Percentiles rank a stretch among this genome's conserved stretches.
These are phyloP conservation scores for Conistra vaccinii DNA, from an alignment of 2,888 invertebrate genomes.

Conservation along the genomic window DNA sequence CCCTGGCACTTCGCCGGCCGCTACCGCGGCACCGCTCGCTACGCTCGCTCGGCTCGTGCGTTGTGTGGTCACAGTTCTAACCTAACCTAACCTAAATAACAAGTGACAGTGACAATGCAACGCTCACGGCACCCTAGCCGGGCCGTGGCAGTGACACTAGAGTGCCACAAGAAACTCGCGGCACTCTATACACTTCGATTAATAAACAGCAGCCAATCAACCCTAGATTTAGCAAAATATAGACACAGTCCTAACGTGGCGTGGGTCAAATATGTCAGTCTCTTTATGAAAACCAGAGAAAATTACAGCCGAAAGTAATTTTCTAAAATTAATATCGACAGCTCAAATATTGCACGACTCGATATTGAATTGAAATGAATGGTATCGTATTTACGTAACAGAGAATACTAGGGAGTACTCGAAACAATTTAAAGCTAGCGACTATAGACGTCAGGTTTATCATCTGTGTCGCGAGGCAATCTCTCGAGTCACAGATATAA, in stretches of 20 bases:
- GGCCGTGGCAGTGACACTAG: no score
- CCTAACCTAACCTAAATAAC: no score
- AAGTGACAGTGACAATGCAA: no score
- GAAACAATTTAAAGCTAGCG: slow-evolving; percentile 19
- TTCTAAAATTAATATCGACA: slow-evolving; percentile 16
- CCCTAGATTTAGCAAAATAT: neutral
- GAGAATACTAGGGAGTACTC: neutral
- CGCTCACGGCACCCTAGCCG: no score
- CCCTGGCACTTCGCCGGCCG: no score
- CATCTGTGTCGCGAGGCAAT: slow-evolving; percentile 27
- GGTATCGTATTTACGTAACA: neutral
- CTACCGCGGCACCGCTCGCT: no score
- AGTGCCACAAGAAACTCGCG: no score
- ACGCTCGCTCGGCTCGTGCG: no score
- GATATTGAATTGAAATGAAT: slow-evolving; percentile 35
- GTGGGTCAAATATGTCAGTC: neutral
- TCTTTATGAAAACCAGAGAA: neutral
- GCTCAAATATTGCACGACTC: slow-evolving; percentile 6
- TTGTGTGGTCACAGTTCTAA: no score
- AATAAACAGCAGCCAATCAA: neutral
- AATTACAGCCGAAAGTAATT: slow-evolving; percentile 2
- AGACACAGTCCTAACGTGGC: neutral
- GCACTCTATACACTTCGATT: no score
- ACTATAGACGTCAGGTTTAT: slow-evolving; percentile 16
- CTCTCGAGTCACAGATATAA: slow-evolving; percentile 47